Percentiles rank a stretch among this genome's conserved stretches.
These are phyloP conservation scores for Abramis brama DNA, from an alignment of 2,113 vertebrate genomes.

Conservation along the genomic window DNA sequence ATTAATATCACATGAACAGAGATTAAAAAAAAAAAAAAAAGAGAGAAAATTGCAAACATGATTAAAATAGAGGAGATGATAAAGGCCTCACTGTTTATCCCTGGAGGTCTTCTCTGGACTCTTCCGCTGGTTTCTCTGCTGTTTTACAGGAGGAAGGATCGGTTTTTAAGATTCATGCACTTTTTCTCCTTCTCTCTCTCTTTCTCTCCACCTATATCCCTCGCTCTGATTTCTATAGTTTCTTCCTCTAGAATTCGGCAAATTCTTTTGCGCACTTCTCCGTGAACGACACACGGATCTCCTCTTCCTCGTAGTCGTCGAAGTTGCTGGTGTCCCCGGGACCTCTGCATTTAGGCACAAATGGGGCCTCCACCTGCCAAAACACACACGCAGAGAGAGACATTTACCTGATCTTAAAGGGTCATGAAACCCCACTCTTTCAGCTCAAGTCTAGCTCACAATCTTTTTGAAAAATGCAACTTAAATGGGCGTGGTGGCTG, in stretches of 20 bases:
- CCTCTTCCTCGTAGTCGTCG: conserved; percentile 93
- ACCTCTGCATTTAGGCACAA: conserved; percentile 92
- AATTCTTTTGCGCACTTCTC: conserved; percentile 95
- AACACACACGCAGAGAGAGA: not conserved
- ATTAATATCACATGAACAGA: conserved; percentile 58
- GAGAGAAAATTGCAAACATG: conserved; percentile 54
- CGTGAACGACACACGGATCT: conserved; percentile 87
- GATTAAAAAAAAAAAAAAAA: conserved; percentile 65
- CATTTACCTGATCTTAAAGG: too few relatives aligned
- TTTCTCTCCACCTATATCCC: conserved; percentile 44
- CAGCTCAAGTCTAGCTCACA: too few relatives aligned
- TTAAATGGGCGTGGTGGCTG: too few relatives aligned
- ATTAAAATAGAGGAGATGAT: conserved; percentile 50
- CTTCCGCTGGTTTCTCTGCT: conserved; percentile 70
- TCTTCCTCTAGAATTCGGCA: conserved; percentile 82
- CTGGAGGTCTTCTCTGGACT: conserved; percentile 41
- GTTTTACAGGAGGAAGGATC: conserved; percentile 69
- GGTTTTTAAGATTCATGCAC: conserved; percentile 59
- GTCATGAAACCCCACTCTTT: too few relatives aligned
- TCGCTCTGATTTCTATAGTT: conserved; percentile 9
- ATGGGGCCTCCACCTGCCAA: conserved; percentile 86
- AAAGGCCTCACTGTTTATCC: conserved; percentile 72
- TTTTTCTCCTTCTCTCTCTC: conserved; percentile 64
- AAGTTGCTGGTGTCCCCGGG: conserved; percentile 94
- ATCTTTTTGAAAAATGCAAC: too few relatives aligned